Evolutionary conservation across 2,888 invertebrate species (phyloP).

Genomic region (Synanthedon vespiformis): DNA sequence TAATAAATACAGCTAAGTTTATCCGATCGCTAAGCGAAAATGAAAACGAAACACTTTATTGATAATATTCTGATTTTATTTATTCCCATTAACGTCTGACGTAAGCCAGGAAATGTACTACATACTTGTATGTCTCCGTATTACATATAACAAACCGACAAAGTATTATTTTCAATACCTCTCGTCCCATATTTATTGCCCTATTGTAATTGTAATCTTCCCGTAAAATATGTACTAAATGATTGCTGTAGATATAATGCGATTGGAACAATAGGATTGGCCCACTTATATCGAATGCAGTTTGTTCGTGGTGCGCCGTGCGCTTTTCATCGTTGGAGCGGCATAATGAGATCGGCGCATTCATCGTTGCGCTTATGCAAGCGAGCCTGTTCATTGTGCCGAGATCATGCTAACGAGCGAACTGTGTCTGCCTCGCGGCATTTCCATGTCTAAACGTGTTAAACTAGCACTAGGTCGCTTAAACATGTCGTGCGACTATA

Average conservation of each 20-base stretch:
- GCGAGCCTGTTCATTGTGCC: conserved; percentile 10
- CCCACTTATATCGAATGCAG: conserved; percentile 39
- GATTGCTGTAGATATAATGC: neutral
- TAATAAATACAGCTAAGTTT: too few relatives aligned
- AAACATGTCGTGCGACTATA: neutral
- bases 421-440: neutral
- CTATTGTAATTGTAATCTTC: neutral
- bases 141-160: too few relatives aligned
- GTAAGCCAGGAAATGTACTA: too few relatives aligned
- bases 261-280: conserved; percentile 34
- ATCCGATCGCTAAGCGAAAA: too few relatives aligned
- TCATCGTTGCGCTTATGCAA: conserved; percentile 27
- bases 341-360: conserved; percentile 43
- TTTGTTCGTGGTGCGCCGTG: conserved; percentile 23
- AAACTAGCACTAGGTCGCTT: neutral
- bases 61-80: too few relatives aligned
- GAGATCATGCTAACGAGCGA: conserved; percentile 24
- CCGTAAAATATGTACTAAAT: neutral
- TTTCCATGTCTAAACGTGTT: neutral
- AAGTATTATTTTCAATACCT: too few relatives aligned
- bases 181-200: too few relatives aligned
- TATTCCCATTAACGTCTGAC: too few relatives aligned
- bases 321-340: conserved; percentile 40
- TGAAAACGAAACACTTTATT: too few relatives aligned
- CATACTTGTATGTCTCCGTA: too few relatives aligned